Base-by-base conservation (phyloP, 2,797 vertebrate species). In the Danio tinwini region DNA sequence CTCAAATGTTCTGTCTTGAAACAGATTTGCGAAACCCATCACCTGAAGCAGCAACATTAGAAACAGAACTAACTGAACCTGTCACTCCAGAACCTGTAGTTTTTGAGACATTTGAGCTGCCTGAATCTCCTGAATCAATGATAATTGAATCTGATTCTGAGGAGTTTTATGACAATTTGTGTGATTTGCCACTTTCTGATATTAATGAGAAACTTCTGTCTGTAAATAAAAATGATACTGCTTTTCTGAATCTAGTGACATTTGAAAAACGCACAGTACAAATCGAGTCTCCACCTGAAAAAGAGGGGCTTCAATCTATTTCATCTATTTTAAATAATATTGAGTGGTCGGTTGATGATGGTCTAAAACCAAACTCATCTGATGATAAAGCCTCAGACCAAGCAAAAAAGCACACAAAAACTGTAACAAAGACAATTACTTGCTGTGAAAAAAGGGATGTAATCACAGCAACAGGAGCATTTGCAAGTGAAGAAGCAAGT, bases 61-160 rank as follows among this genome's bases (percentile, higher is more conserved):
- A 71, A 65, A 42, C n/a, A 11, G 49, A 74, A 45, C 21, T 56
- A 62, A 69, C 8, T 49, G 17, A 37, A 62, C 9, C 9, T 4
- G 12, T 74, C 45, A 81, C 76, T 17, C 78, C 78, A 17, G 81
- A 87, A 53, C 64, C 81, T 19, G 40, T 81, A 5, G 37, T 81
- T 79, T 80, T 62, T 62, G 72, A 87, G 39, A 44, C 39, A 62
- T 65, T 77, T 74, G 53, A 68, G 40, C 67, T 70, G 50, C 56
- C 90, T 63, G 81, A 86, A 47, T 92, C 89, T 58, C 91, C 91
- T 67, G 80, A 90, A 75, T 81, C 80, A 63, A 39, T 73, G 19
- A 85, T 85, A 52, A 90, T 86, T 84, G 89, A 92, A 3, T 84
- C 86, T 40, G 86, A 88, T 40, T 65, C 80, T 11, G 53, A 58